These are phyloP conservation scores for Acleris emargana DNA, from an alignment of 2,888 invertebrate genomes.

Conservation along the genomic window DNA sequence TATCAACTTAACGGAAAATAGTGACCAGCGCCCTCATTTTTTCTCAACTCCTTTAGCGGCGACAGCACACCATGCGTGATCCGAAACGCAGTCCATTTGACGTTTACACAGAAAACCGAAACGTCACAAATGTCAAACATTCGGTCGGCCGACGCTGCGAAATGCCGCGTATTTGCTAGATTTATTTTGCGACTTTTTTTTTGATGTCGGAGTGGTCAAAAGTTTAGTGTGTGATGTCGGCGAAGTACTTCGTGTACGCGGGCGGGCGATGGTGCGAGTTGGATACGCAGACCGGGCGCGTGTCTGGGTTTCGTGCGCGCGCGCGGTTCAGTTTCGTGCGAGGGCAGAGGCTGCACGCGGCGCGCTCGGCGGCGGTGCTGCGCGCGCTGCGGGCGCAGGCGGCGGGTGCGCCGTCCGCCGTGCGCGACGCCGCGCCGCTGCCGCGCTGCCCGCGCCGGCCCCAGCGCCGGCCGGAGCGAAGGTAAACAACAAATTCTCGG, in stretches of 20 bases:
- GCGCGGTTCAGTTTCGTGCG: slow-evolving; percentile 20
- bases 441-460: not conserved
- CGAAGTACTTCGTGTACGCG: slow-evolving; percentile 28
- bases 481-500: no score
- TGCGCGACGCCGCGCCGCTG: slow-evolving; percentile 34
- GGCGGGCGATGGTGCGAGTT: slow-evolving; percentile 32
- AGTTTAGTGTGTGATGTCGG: slow-evolving; percentile 10
- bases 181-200: not conserved
- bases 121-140: no score
- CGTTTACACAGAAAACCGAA: no score
- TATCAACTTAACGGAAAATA: no score
- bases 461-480: not conserved
- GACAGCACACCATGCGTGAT: no score
- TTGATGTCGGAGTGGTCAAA: not conserved
- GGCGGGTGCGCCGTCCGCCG: not conserved
- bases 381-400: slow-evolving; percentile 19
- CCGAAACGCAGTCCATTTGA: no score
- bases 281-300: slow-evolving; percentile 14
- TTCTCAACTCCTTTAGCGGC: no score
- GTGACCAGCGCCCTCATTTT: no score
- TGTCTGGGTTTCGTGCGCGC: slow-evolving; percentile 17
- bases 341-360: slow-evolving; percentile 10
- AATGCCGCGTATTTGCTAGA: not conserved
- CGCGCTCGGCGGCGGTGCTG: slow-evolving; percentile 16
- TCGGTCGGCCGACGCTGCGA: not conserved